phyloP scores from a whole-genome alignment of 1,140 invertebrate genomes.

The Drosophila varians region DNA sequence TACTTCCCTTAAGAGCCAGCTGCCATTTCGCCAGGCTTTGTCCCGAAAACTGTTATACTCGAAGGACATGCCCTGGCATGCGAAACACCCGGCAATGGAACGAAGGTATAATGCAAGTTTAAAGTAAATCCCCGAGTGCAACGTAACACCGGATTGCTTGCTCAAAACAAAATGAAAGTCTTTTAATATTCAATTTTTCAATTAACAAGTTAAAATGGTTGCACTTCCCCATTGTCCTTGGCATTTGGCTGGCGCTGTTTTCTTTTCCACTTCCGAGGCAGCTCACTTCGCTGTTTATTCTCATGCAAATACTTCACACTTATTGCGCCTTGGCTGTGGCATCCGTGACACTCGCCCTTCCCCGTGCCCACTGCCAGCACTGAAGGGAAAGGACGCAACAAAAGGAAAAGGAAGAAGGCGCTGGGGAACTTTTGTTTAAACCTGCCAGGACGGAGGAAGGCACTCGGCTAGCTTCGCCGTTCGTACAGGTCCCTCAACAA shows the following conservation, averaged over 20 bases:
- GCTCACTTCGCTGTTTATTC: constrained; percentile 54
- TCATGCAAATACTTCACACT: constrained; percentile 78
- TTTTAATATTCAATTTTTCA: constrained; percentile 44
- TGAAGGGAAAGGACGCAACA: constrained; percentile 46
- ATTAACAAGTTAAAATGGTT: constrained; percentile 28
- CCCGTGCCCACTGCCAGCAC: constrained; percentile 56
- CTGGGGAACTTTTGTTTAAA: constrained; percentile 74
- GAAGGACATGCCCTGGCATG: not conserved
- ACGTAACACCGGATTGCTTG: not conserved
- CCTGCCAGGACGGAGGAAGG: constrained; percentile 37
- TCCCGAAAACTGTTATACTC: constrained; percentile 44
- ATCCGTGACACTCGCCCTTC: constrained; percentile 49
- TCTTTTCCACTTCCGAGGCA: constrained; percentile 35
- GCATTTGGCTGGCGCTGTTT: constrained; percentile 27
- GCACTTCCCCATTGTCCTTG: constrained; percentile 29
- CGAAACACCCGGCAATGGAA: constrained; percentile 29
- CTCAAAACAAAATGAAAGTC: constrained; percentile 8
- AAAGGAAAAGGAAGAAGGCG: constrained; percentile 34
- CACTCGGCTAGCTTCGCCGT: constrained; percentile 14
- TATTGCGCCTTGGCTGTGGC: constrained; percentile 60
- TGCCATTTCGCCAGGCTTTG: not conserved
- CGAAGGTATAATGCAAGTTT: not conserved
- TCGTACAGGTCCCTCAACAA: constrained; percentile 65
- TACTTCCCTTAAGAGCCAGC: constrained; percentile 33
- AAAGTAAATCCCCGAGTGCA: not conserved